Percentiles rank a stretch among this genome's conserved stretches.
phyloP scores from a whole-genome alignment of 1,140 invertebrate species.

The Achroia grisella region DNA sequence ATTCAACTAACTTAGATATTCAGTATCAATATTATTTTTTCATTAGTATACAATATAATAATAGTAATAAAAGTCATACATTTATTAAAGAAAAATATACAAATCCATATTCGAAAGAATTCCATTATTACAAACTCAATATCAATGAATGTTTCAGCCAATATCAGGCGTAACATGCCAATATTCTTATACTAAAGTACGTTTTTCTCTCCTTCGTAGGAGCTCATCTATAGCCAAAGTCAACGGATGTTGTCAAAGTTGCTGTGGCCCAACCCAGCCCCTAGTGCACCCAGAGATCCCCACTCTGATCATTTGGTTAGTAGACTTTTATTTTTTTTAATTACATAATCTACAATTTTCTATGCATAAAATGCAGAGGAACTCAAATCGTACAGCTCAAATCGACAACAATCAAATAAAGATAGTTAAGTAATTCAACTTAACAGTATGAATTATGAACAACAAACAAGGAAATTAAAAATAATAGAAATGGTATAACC shows the following conservation, averaged over 20 bases:
- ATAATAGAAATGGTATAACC: conserved; percentile 40
- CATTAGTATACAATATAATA: not conserved
- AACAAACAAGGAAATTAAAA: conserved; percentile 29
- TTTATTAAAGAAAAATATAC: no score
- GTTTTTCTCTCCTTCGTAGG: conserved; percentile 69
- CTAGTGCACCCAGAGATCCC: conserved; percentile 67
- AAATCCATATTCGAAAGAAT: no score
- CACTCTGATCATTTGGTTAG: conserved; percentile 72
- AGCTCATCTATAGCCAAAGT: conserved; percentile 72
- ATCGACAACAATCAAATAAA: no score
- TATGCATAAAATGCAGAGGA: no score
- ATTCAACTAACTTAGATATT: conserved; percentile 33
- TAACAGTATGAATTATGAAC: not conserved
- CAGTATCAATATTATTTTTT: conserved; percentile 4
- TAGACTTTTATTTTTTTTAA: conserved; percentile 57
- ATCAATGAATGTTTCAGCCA: conserved; percentile 7
- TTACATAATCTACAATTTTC: no score
- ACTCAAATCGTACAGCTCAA: no score
- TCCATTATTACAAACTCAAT: conserved; percentile 2
- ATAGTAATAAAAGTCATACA: conserved; percentile 12
- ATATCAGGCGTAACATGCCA: conserved; percentile 33
- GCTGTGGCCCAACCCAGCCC: conserved; percentile 68
- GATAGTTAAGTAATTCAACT: not conserved
- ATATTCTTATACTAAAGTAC: conserved; percentile 59
- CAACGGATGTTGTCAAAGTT: conserved; percentile 72